Evolutionary conservation across 2,113 vertebrate species (phyloP).

Genomic region (Oceanites oceanicus): DNA sequence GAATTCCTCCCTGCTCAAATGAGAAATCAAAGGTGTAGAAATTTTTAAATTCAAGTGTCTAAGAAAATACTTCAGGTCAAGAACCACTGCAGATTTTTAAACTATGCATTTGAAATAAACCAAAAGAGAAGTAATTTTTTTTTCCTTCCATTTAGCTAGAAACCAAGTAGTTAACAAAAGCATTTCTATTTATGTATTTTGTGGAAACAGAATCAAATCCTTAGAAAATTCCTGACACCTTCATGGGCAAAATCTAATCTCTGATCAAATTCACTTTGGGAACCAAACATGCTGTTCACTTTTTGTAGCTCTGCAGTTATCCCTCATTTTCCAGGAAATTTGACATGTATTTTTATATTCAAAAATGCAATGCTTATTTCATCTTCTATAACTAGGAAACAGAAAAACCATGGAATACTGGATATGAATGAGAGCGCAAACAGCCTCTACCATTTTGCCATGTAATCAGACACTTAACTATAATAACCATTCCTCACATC

Average conservation of each 20-base stretch:
- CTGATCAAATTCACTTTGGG: neutral
- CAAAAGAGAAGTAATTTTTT: neutral
- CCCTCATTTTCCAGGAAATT: neutral
- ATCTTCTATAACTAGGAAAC: neutral
- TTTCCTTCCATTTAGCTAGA: neutral
- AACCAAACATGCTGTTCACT: neutral
- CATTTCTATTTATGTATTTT: neutral
- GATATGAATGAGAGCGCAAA: neutral
- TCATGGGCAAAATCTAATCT: neutral
- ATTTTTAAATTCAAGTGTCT: neutral
- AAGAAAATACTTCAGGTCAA: neutral
- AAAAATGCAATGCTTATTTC: neutral
- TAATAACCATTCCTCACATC: neutral
- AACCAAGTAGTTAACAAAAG: neutral
- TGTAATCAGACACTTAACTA: neutral
- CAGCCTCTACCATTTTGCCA: neutral
- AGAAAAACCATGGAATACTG: neutral
- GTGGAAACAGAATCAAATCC: neutral
- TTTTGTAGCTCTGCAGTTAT: neutral
- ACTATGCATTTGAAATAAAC: neutral
- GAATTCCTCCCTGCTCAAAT: neutral
- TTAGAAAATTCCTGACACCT: neutral
- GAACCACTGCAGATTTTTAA: neutral
- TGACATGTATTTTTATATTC: neutral
- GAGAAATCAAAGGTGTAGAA: neutral